Evolutionary conservation across 2,797 vertebrate genomes (phyloP).

Genomic region (Girardinus metallicus): DNA sequence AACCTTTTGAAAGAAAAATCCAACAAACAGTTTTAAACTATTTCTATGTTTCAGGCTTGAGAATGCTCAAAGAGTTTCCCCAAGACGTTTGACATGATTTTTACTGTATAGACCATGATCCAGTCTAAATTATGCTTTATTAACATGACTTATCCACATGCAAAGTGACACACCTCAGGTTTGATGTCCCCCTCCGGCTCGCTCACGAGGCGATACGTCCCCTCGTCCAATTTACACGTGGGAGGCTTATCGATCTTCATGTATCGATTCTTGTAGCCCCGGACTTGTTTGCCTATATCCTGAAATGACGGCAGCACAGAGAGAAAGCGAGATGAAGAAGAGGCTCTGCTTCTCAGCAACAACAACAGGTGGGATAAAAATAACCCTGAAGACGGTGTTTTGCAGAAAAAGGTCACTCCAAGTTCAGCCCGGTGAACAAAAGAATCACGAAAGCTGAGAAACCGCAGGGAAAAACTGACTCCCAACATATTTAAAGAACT

Average conservation of each 20-base stretch:
- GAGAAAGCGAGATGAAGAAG: constrained; percentile 6
- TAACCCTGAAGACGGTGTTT: constrained; percentile 4
- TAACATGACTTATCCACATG: fast-evolving
- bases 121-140: background rate
- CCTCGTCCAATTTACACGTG: constrained; percentile 84
- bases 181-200: constrained; percentile 87
- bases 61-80: background rate
- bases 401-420: background rate
- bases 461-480: constrained; percentile 13
- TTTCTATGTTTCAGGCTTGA: background rate
- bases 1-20: background rate
- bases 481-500: constrained; percentile 12
- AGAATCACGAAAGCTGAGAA: background rate
- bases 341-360: background rate
- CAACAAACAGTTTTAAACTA: background rate
- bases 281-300: constrained; percentile 83
- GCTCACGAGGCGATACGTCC: constrained; percentile 83
- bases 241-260: constrained; percentile 86
- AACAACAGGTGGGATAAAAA: background rate
- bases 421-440: background rate
- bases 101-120: background rate
- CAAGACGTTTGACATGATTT: background rate
- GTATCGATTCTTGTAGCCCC: constrained; percentile 81
- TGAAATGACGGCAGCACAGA: constrained; percentile 49
- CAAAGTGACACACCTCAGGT: constrained; percentile 77